These are phyloP conservation scores for Bemisia tabaci DNA, from an alignment of 1,140 invertebrate species.

Conservation along the genomic window DNA sequence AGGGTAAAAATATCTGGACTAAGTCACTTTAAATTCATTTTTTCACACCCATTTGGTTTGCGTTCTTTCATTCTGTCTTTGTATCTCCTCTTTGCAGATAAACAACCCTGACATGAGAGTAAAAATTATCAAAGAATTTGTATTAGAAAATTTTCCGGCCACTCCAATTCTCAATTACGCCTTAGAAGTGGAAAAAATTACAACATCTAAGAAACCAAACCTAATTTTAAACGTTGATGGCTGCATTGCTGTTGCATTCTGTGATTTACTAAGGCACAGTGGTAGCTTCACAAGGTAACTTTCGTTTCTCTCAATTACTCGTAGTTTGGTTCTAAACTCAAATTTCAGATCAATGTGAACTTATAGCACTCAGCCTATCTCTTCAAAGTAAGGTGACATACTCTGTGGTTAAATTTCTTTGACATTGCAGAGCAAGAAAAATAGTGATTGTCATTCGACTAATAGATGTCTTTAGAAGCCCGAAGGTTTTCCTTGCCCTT, in stretches of 20 bases:
- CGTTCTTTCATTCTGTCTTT: too few species aligned
- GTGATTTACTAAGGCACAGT: constrained; percentile 86
- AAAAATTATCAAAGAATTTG: constrained; percentile 92
- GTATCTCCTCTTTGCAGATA: constrained; percentile 47
- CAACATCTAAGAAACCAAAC: constrained; percentile 98
- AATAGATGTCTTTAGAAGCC: too few species aligned
- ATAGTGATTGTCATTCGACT: too few species aligned
- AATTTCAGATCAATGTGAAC: too few species aligned
- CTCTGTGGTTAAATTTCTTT: too few species aligned
- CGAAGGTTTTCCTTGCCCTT: too few species aligned
- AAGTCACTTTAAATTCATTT: too few species aligned
- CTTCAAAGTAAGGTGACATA: too few species aligned
- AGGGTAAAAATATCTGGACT: too few species aligned
- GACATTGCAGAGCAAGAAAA: too few species aligned
- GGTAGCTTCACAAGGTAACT: constrained; percentile 78
- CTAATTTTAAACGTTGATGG: constrained; percentile 98
- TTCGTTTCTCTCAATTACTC: background rate
- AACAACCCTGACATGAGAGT: constrained; percentile 99
- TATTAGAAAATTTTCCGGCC: constrained; percentile 80
- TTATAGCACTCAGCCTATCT: too few species aligned
- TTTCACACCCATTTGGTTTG: too few species aligned
- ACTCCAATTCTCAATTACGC: constrained; percentile 91
- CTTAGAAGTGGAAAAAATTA: constrained; percentile 96
- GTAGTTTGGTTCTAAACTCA: background rate
- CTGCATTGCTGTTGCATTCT: constrained; percentile 91